A percentile compares a stretch with the other conserved stretches of the same genome.
Evolutionary conservation across 2,888 invertebrate species (phyloP).

Genomic region (Aproaerema taeniolella): DNA sequence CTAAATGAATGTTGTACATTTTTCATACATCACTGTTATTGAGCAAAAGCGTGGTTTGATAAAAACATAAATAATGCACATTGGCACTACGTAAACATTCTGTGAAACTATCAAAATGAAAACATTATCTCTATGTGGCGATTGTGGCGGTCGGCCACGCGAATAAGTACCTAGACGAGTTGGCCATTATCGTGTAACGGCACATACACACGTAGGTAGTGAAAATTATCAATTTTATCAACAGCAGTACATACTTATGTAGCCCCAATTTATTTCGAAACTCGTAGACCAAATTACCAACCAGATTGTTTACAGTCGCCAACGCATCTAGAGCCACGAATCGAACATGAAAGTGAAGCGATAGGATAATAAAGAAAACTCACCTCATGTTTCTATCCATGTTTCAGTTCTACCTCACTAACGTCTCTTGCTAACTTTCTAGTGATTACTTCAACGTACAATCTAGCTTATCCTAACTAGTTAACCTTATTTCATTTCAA

Average conservation of each 20-base stretch:
- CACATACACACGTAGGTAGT: no score
- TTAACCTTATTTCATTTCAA: constrained; percentile 45
- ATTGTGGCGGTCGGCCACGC: no score
- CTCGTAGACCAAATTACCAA: not conserved
- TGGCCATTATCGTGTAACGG: constrained; percentile 6
- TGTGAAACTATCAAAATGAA: not conserved
- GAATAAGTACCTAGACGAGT: not conserved
- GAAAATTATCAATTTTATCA: no score
- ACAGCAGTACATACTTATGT: no score
- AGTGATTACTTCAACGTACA: constrained; percentile 29
- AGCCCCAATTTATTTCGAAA: no score
- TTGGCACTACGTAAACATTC: constrained; percentile 12
- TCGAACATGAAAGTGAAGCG: constrained; percentile 35
- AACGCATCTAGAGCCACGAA: constrained; percentile 14
- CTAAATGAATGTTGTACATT: no score
- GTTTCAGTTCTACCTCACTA: constrained; percentile 33
- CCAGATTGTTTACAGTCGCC: constrained; percentile 14
- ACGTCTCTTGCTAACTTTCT: constrained; percentile 23
- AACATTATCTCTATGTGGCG: not conserved
- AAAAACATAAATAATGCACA: constrained; percentile 9
- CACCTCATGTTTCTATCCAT: constrained; percentile 73
- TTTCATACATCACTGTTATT: no score
- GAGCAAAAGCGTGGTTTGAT: constrained; percentile 3
- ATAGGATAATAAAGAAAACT: constrained; percentile 47
- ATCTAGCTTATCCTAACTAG: constrained; percentile 31